These are phyloP conservation scores for Diarsia dahlii DNA, from an alignment of 2,888 invertebrate genomes.

Conservation along the genomic window DNA sequence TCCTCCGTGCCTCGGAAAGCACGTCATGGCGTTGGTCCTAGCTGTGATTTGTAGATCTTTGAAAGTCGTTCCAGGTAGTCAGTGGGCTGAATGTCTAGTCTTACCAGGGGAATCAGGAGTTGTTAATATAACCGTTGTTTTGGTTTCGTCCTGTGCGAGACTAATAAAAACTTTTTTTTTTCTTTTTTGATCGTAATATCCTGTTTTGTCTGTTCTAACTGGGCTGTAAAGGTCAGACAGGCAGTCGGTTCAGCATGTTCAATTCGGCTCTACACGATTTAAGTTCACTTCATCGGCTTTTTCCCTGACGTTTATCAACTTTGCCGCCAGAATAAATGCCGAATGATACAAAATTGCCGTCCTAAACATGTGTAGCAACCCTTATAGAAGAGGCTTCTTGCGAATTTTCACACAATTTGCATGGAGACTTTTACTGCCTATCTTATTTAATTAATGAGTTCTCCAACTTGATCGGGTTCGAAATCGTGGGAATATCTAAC, in stretches of 20 bases:
- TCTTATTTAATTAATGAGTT: conserved; percentile 43
- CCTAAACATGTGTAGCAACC: not conserved
- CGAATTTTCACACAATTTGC: conserved; percentile 51
- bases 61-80: too few relatives aligned
- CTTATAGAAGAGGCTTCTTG: conserved; percentile 11
- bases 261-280: not conserved
- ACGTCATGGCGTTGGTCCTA: not conserved
- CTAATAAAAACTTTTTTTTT: too few relatives aligned
- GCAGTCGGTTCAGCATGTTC: not conserved
- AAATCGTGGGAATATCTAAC: conserved; percentile 51
- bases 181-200: too few relatives aligned
- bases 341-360: not conserved
- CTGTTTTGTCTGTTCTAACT: too few relatives aligned
- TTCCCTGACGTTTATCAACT: not conserved
- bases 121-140: too few relatives aligned
- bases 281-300: not conserved
- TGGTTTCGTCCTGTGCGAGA: too few relatives aligned
- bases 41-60: not conserved
- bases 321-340: not conserved
- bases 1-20: not conserved
- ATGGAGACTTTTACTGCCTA: conserved; percentile 38
- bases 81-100: too few relatives aligned
- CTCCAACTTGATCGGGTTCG: conserved; percentile 29
- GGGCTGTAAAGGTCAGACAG: too few relatives aligned
- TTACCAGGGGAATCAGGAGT: too few relatives aligned